Evolutionary conservation across 2,888 invertebrate species (phyloP), one percentile per base, ranked within the genome.

Genomic region (Eulithis testata): DNA sequence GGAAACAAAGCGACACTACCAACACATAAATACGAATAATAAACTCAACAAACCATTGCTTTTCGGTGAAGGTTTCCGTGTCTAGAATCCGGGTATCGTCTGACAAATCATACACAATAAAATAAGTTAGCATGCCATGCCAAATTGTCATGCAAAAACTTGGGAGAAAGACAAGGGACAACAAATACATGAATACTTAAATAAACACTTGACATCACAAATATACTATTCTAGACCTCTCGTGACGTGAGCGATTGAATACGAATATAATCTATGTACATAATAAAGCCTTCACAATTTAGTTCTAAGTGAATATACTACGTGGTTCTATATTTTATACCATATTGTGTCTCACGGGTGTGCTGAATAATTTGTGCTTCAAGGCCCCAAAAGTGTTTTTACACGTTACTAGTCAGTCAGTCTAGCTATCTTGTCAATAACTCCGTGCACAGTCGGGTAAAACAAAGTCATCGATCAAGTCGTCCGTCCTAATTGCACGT

Each of bases 11-110:
- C 84, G 70, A 75, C 77, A 79, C 68, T 63, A 49, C 49, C 21
- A 74, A 75, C 70, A 76, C 73, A 76, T 76, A 78, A 65, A 76
- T 76, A 78, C 76, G 77, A 80, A 74, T 82, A 83, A 83, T 82
- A 85, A 88, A 90, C 83, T 83, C 83, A 90, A 92, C 92, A 88
- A 92, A 92, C 92, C 92, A 86, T 91, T 87, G 82, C 73, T 80
- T 83, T 83, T 85, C 86, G 85, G 85, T 88, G 91, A 81, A 80
- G 88, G 76, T 82, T 85, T 86, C 89, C 89, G 83, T 86, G 86
- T 85, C 90, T 93, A 93, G 92, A 91, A 91, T 89, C 93, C 92
- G 85, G 91, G 90, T 86, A 91, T 90, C 82, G 90, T 91, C 93
- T 93, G 92, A 91, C 88, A 91, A 91, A 92, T 87, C 76, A 85